Conservation (phyloP, 1,140 invertebrate genomes). For the Berghia stephanieae region DNA sequence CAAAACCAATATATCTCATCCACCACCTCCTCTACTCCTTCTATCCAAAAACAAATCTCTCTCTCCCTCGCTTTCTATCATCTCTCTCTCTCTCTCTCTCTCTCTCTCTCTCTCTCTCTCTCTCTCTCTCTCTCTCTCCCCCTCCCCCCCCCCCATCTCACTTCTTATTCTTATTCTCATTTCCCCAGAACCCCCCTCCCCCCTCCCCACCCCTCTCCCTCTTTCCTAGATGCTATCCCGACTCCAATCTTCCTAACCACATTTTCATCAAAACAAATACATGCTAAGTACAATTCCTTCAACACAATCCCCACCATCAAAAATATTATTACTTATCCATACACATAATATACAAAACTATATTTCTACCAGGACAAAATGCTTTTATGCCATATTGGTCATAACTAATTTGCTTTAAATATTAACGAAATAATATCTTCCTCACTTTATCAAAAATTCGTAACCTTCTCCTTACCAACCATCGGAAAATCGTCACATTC, state of each 20-base stretch:
- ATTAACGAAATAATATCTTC: background rate
- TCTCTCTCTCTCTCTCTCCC: conserved; percentile 1
- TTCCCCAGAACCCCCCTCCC: too few relatives aligned
- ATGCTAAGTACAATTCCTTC: background rate
- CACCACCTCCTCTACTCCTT: background rate
- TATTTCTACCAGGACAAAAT: background rate
- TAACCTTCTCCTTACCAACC: too few relatives aligned
- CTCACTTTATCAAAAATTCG: too few relatives aligned
- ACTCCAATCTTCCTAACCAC: background rate
- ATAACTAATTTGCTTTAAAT: background rate
- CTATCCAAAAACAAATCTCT: background rate
- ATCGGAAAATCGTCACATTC: too few relatives aligned
- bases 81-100: background rate
- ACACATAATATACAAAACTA: background rate
- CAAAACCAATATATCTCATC: background rate
- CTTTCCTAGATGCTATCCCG: background rate
- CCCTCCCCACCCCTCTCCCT: conserved; percentile 2
- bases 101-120: background rate
- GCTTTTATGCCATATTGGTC: background rate
- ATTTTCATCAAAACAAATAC: background rate
- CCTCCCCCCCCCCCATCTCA: conserved; percentile 3
- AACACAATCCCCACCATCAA: background rate
- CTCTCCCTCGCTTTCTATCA: background rate
- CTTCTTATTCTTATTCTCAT: background rate
- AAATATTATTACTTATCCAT: background rate